Evolutionary conservation across 2,888 invertebrate species (phyloP).

Genomic region (Cryptocephalus primarius): DNA sequence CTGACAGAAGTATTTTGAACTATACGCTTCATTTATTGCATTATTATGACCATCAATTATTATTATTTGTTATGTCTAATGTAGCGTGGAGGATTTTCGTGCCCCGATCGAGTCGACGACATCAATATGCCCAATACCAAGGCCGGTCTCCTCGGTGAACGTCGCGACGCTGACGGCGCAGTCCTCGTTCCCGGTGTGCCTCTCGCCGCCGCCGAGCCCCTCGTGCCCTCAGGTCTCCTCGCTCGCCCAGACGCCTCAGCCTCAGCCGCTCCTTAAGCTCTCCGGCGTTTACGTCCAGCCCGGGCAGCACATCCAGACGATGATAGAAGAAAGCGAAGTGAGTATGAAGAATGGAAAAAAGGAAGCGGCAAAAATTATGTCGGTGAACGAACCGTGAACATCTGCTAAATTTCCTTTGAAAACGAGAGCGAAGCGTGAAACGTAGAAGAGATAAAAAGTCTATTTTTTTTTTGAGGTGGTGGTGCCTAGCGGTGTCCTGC

Average conservation of each 20-base stretch:
- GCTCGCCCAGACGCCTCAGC: background rate
- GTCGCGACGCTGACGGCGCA: constrained; percentile 29
- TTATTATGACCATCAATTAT: too few relatives aligned
- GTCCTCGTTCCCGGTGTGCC: constrained; percentile 28
- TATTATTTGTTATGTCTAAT: too few relatives aligned
- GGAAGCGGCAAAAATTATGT: background rate
- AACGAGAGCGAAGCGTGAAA: too few relatives aligned
- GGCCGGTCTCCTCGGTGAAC: constrained; percentile 33
- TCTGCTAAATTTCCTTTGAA: too few relatives aligned
- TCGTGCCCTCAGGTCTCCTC: constrained; percentile 5
- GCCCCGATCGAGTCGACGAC: constrained; percentile 23
- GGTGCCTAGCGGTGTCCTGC: constrained; percentile 32
- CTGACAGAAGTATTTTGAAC: too few relatives aligned
- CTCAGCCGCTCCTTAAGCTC: constrained; percentile 8
- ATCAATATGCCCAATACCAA: constrained; percentile 32
- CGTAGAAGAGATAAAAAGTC: too few relatives aligned
- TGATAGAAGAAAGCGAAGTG: background rate
- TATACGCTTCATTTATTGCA: too few relatives aligned
- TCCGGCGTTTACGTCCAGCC: constrained; percentile 12
- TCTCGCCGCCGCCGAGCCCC: constrained; percentile 29
- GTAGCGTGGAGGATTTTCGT: constrained; percentile 48
- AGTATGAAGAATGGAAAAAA: background rate
- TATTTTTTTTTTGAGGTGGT: background rate
- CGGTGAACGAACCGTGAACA: too few relatives aligned
- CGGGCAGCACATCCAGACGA: constrained; percentile 3